phyloP scores from a whole-genome alignment of 2,888 invertebrate species.

The Argyresthia goedartella region DNA sequence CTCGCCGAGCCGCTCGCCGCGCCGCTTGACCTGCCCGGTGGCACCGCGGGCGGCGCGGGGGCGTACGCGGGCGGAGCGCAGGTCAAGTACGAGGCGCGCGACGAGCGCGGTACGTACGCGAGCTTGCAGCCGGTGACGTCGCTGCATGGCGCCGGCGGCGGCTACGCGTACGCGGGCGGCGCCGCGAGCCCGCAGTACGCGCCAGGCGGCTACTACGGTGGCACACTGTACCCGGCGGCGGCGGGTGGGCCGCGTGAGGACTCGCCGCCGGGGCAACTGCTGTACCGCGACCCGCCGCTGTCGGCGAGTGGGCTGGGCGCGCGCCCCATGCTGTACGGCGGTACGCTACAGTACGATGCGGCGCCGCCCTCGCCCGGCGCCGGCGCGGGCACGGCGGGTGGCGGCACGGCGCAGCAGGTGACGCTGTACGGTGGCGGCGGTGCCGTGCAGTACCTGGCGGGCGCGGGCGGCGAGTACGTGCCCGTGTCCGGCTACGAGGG shows the following conservation, averaged over 20 bases:
- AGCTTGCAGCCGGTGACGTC: slow-evolving; percentile 75
- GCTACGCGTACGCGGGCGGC: slow-evolving; percentile 42
- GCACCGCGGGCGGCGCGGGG: too few relatives aligned
- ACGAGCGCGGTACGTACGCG: slow-evolving; percentile 64
- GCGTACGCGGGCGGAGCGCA: slow-evolving; percentile 55
- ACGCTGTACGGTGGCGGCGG: slow-evolving; percentile 68
- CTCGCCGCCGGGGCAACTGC: slow-evolving; percentile 68
- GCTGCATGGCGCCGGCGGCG: slow-evolving; percentile 49
- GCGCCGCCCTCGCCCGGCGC: slow-evolving; percentile 66
- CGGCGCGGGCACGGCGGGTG: too few relatives aligned
- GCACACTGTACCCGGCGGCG: slow-evolving; percentile 33
- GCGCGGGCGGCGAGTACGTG: slow-evolving; percentile 50
- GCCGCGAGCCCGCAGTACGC: slow-evolving; percentile 44
- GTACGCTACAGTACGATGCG: slow-evolving; percentile 65
- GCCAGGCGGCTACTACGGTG: slow-evolving; percentile 23
- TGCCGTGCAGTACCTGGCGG: slow-evolving; percentile 68
- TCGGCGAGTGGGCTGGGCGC: slow-evolving; percentile 71
- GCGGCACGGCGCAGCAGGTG: slow-evolving; percentile 37
- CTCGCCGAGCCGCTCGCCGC: too few relatives aligned
- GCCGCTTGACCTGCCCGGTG: slow-evolving; percentile 55
- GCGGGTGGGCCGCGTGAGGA: slow-evolving; percentile 51
- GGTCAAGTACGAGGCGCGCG: slow-evolving; percentile 59
- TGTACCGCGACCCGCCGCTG: slow-evolving; percentile 78
- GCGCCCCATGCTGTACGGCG: slow-evolving; percentile 62
- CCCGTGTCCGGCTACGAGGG: slow-evolving; percentile 62